phyloP scores from a whole-genome alignment of 2,797 vertebrate genomes.

The Scolopax bukidnonensis region DNA sequence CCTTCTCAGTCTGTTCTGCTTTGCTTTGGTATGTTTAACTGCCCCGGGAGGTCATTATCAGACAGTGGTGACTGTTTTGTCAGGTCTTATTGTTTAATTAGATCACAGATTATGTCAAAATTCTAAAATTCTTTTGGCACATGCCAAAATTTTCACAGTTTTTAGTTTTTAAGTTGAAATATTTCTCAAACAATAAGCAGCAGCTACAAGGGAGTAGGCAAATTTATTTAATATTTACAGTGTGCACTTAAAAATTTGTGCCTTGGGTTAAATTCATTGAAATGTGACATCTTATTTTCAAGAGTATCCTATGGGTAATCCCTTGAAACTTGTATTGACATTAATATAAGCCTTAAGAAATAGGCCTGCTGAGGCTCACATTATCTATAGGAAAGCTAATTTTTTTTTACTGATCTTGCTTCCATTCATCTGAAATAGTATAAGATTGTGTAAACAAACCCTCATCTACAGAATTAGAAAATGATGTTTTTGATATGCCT shows the following conservation, averaged over 20 bases:
- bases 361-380: slow-evolving; percentile 52
- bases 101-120: slow-evolving; percentile 78
- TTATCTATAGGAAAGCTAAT: slow-evolving; percentile 55
- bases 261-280: slow-evolving; percentile 75
- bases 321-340: slow-evolving; percentile 71
- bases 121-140: slow-evolving; percentile 82
- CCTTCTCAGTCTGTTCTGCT: slow-evolving; percentile 76
- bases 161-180: slow-evolving; percentile 75
- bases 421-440: slow-evolving; percentile 37
- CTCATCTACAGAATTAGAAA: slow-evolving; percentile 67
- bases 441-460: slow-evolving; percentile 60
- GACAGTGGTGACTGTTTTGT: slow-evolving; percentile 79
- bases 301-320: slow-evolving; percentile 66
- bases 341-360: slow-evolving; percentile 76
- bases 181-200: slow-evolving; percentile 74
- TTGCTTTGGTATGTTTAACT: slow-evolving; percentile 74
- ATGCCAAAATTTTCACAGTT: slow-evolving; percentile 80
- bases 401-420: slow-evolving; percentile 54
- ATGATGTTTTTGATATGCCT: slow-evolving; percentile 50
- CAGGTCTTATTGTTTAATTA: slow-evolving; percentile 84
- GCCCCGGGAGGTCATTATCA: slow-evolving; percentile 80
- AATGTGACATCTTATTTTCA: slow-evolving; percentile 76
- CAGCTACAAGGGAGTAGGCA: slow-evolving; percentile 65
- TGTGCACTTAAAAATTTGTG: slow-evolving; percentile 68
- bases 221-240: slow-evolving; percentile 76